These are phyloP conservation scores for Dryas iulia DNA, from an alignment of 1,140 invertebrate species.

Conservation along the genomic window DNA sequence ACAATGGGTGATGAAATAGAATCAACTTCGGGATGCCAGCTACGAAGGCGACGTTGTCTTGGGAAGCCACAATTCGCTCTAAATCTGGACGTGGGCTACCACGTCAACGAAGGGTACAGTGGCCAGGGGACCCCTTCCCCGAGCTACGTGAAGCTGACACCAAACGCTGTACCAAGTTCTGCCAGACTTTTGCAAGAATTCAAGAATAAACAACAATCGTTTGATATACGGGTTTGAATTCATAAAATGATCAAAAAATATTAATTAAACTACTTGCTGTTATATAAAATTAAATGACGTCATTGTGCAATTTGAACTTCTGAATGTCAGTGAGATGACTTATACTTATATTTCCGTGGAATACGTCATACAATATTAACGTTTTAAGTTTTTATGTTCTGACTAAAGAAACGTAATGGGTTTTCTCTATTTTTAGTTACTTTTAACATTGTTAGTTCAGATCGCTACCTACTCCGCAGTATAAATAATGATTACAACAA, in stretches of 20 bases:
- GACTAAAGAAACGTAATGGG: too few species aligned
- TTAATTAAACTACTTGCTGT: too few species aligned
- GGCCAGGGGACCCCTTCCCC: constrained; percentile 67
- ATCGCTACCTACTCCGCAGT: too few species aligned
- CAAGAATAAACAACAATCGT: constrained; percentile 76
- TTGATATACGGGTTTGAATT: constrained; percentile 74
- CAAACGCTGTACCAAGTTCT: constrained; percentile 36
- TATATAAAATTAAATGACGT: neutral
- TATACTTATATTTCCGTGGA: too few species aligned
- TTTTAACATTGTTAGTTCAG: too few species aligned
- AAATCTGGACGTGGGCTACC: constrained; percentile 63
- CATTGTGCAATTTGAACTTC: neutral
- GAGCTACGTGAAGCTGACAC: constrained; percentile 39
- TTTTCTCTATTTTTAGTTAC: too few species aligned
- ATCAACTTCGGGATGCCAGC: constrained; percentile 47
- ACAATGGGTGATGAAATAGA: neutral
- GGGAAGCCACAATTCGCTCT: constrained; percentile 60
- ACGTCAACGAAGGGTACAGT: constrained; percentile 60
- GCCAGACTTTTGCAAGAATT: constrained; percentile 61
- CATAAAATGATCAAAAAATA: too few species aligned
- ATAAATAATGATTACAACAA: too few species aligned
- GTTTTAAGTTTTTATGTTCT: too few species aligned
- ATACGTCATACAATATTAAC: too few species aligned
- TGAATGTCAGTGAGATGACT: too few species aligned
- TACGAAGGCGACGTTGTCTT: constrained; percentile 60